These are phyloP conservation scores for Julus scanicus DNA, from an alignment of 2,888 invertebrate genomes.

Conservation along the genomic window DNA sequence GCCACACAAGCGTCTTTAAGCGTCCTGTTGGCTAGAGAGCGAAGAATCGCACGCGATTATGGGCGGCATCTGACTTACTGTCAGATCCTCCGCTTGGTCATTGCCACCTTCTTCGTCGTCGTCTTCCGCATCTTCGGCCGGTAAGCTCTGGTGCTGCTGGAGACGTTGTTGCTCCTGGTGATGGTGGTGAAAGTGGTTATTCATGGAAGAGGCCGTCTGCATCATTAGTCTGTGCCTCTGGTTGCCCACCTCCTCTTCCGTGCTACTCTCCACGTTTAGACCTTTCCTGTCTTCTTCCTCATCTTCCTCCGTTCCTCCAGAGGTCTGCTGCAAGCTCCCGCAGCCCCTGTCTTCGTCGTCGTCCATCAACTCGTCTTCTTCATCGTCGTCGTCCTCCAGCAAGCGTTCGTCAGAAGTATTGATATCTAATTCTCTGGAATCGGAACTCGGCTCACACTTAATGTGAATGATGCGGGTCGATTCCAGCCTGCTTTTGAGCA, in stretches of 20 bases:
- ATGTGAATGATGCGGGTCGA: background rate
- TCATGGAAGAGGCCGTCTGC: background rate
- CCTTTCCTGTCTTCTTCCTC: conserved; percentile 41
- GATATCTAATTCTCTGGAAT: conserved; percentile 44
- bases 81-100: conserved; percentile 58
- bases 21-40: conserved; percentile 28
- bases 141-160: background rate
- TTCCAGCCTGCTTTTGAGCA: conserved; percentile 38
- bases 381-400: conserved; percentile 52
- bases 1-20: background rate
- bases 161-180: conserved; percentile 14
- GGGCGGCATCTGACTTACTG: conserved; percentile 49
- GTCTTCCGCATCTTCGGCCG: conserved; percentile 21
- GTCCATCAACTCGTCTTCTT: conserved; percentile 41
- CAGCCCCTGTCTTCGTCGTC: conserved; percentile 26
- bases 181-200: conserved; percentile 41
- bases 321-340: background rate
- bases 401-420: conserved; percentile 39
- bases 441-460: conserved; percentile 30
- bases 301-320: conserved; percentile 25
- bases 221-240: background rate
- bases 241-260: background rate
- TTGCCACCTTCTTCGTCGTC: conserved; percentile 55
- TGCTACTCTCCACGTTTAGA: background rate
- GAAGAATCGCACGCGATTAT: background rate